Evolutionary conservation across 2,113 vertebrate genomes (phyloP).

Genomic region (Corythoichthys intestinalis): DNA sequence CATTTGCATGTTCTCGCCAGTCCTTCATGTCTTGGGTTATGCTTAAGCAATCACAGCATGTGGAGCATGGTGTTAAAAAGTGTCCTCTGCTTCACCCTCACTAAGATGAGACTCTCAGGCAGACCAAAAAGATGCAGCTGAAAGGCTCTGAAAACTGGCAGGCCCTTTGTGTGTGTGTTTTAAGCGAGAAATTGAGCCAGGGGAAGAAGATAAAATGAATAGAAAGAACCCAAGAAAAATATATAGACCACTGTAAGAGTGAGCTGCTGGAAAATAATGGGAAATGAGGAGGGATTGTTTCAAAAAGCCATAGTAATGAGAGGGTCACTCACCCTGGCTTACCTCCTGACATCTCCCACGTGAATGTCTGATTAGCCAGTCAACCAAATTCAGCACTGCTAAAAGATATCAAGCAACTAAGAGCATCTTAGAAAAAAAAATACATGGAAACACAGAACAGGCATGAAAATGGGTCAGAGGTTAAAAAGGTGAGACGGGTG

Average conservation of each 20-base stretch:
- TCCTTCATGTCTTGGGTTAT: slow-evolving; percentile 49
- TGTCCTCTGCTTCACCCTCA: slow-evolving; percentile 57
- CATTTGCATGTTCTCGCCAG: slow-evolving; percentile 56
- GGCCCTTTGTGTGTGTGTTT: slow-evolving; percentile 35
- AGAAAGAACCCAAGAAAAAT: slow-evolving; percentile 27
- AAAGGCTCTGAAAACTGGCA: slow-evolving; percentile 59
- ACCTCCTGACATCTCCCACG: slow-evolving; percentile 37
- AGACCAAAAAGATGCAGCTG: slow-evolving; percentile 51
- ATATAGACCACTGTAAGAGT: neutral
- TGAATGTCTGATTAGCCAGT: slow-evolving; percentile 55
- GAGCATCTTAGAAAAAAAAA: slow-evolving; percentile 42
- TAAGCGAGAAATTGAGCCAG: slow-evolving; percentile 49
- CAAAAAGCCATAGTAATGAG: slow-evolving; percentile 42
- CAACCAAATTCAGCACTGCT: slow-evolving; percentile 28
- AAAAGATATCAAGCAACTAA: slow-evolving; percentile 18
- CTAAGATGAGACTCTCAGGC: slow-evolving; percentile 46
- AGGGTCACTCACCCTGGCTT: slow-evolving; percentile 29
- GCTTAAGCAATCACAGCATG: slow-evolving; percentile 43
- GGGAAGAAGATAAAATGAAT: slow-evolving; percentile 38
- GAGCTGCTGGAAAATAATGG: slow-evolving; percentile 26
- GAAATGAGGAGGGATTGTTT: slow-evolving; percentile 29
- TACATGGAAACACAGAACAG: neutral
- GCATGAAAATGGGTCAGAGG: too few relatives aligned
- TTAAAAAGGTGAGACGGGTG: too few relatives aligned
- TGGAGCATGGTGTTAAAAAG: slow-evolving; percentile 41